Base-by-base conservation (phyloP, 2,113 vertebrate species). In the Octodon degus region DNA sequence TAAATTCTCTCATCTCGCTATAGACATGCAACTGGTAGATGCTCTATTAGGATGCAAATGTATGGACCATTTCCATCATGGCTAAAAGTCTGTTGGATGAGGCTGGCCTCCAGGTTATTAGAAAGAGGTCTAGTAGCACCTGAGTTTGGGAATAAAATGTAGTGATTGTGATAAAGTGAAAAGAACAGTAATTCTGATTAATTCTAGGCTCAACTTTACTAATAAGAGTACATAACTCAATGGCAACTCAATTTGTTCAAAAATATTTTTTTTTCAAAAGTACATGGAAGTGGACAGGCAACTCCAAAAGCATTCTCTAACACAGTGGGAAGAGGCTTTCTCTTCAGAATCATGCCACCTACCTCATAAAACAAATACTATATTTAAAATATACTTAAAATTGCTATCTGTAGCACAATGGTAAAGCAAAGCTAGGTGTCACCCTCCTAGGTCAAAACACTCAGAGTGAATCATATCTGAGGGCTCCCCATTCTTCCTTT, bases 141-240 rank as follows among this genome's bases (percentile, higher is more conserved):
- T 84, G 43, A 50, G 70, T 90, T 90, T 79, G 93, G 55, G 24
- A 87, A 80, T 86, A 25, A 95, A 92, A 67, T 14, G 37, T 27
- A 65, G 40, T 47, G 6, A 30, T 85, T 74, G 43, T 1, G 13
- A 79, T 67, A 62, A 92, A 83, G 47, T 89, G 40, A 60, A 70
- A 93, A 72, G 27, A 90, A 40, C 62, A 82, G n/a, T 82, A 95
- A 95, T 58, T 27, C 20, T 70, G 77, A 92, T 89, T 79, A 53
- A 96, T 91, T 63, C 1, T 19, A 87, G 87, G 79, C 53, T 50
- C 58, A 67, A 16, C 53, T 91, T 86, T 77, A 90, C 62, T 83
- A 89, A 83, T 76, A 65, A 76, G 30, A 70, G 68, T 43, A 43
- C 5, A 6, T 43, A 43, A 43, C 43, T 43, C 60, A 32, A 67